phyloP scores from a whole-genome alignment of 2,113 vertebrate species.

The Psilopsiagon aurifrons region DNA sequence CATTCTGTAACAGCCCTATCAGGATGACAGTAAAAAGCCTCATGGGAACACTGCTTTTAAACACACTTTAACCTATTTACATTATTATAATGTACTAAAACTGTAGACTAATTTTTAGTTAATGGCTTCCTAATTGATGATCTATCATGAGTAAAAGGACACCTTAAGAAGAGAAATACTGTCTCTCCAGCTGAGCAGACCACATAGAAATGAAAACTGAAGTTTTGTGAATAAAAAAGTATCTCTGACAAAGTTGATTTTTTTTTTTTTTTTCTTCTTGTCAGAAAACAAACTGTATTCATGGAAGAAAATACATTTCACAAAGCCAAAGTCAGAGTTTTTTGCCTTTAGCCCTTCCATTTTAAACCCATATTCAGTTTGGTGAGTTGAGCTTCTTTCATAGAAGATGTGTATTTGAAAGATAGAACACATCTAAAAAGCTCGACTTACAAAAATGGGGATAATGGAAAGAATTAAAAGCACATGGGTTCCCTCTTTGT shows the following conservation, averaged over 20 bases:
- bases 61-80: neutral
- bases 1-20: neutral
- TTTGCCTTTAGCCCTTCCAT: neutral
- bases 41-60: neutral
- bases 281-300: neutral
- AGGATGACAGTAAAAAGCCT: slow-evolving; percentile 1
- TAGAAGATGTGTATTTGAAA: neutral
- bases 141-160: neutral
- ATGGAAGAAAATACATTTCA: neutral
- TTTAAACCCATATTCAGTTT: neutral
- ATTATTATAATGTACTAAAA: slow-evolving; percentile 21
- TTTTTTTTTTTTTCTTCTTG: neutral
- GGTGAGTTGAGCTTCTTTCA: neutral
- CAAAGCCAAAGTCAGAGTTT: neutral
- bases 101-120: neutral
- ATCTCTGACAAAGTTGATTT: neutral
- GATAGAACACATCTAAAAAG: neutral
- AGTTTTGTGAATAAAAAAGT: neutral
- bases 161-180: neutral
- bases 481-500: neutral
- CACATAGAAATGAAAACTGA: neutral
- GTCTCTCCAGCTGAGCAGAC: neutral
- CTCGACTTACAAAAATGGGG: neutral
- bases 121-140: slow-evolving; percentile 9
- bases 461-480: neutral